Base-by-base conservation (phyloP, 2,888 invertebrate species). In the Drosophila quasianomalipes region DNA sequence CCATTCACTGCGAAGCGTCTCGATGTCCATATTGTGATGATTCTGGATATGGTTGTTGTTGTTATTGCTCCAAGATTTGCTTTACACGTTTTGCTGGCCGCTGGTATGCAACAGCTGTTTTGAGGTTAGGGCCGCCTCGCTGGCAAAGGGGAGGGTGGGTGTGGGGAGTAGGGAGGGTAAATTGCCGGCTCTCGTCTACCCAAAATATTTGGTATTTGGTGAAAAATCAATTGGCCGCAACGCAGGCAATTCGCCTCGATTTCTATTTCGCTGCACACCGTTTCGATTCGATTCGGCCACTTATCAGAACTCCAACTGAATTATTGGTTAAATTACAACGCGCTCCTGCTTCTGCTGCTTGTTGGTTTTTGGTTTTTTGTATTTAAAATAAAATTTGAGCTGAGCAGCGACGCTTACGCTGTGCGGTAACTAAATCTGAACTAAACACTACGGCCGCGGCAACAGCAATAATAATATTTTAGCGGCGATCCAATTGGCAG, bases 1-100 rank as follows among this genome's bases (percentile, higher is more conserved):
- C 96, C 97, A 97, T 92, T 97, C 97, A 91, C 96, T 95, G 51
- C 69, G 74, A 60, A 94, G 94, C 85, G 96, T 95, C 81, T 95
- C 95, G 76, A 95, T 93, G 89, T 96, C 95, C 92, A 92, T 92
- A 35, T 76, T 71, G 39, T 30, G 67, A 44, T 31, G 64, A 53
- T 37, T 54, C 53, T 55, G 12, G 3, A 41, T 55, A 26, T 57
- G 44, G 16, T 9, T 80, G n/a, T 55, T 52, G 37, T 35, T 62
- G 54, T 44, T 52, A 52, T 54, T 63, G 2, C 16, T 47, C 14
- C 16, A 47, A n/a, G 30, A 37, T 71, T 73, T 49, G 49, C 31
- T 67, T 52, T 53, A 59, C 79, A 72, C 82, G 74, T 63, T 47
- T 47, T 83, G 59, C 28, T 80, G 55, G 44, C 51, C 62, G 41